Evolutionary conservation across 2,113 vertebrate species (phyloP).

Genomic region (Euleptes europaea): DNA sequence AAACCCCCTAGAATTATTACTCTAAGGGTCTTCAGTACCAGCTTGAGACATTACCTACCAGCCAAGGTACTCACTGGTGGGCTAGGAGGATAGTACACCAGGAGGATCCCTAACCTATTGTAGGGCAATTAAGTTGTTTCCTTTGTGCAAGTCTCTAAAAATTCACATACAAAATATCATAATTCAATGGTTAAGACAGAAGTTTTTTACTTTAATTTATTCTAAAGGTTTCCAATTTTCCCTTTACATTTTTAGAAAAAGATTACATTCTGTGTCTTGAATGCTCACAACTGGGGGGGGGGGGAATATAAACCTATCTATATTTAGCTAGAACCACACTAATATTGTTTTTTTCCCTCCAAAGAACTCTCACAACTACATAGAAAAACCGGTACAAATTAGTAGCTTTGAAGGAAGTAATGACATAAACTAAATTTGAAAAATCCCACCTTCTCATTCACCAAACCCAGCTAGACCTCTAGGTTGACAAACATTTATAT

Average conservation of each 20-base stretch:
- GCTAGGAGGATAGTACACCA: no score
- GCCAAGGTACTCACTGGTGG: no score
- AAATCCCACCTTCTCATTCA: background rate
- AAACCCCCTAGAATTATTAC: no score
- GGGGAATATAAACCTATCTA: background rate
- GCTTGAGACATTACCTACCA: no score
- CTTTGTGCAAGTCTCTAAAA: background rate
- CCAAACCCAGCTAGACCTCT: background rate
- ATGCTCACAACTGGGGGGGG: background rate
- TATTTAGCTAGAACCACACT: background rate
- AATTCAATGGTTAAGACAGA: background rate
- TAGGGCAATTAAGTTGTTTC: no score
- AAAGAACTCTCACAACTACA: background rate
- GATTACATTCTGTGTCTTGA: slow-evolving; percentile 16
- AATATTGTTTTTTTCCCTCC: background rate
- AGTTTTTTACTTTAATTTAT: background rate
- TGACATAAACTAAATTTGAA: background rate
- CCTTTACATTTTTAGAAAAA: background rate
- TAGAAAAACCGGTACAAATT: background rate
- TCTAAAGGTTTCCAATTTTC: background rate
- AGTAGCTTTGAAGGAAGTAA: background rate
- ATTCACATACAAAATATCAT: background rate
- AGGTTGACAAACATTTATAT: background rate
- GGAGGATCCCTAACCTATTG: no score
- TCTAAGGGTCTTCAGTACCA: no score